Base-by-base conservation (phyloP, 2,888 invertebrate species). In the Chorisops tibialis region DNA sequence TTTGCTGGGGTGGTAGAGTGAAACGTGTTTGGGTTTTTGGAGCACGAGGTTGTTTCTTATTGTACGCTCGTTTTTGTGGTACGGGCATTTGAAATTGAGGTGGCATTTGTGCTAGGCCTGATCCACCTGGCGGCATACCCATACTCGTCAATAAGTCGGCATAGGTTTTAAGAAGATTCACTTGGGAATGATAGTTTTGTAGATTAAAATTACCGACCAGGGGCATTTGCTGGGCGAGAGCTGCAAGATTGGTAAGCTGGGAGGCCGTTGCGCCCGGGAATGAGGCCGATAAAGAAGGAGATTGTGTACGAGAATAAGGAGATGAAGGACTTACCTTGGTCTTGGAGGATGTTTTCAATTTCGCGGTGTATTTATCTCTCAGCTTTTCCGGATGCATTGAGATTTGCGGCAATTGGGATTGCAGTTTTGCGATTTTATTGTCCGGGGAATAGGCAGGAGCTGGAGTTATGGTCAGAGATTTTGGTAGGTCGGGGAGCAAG, bases 391-490 rank as follows among this genome's bases (percentile, higher is more conserved):
- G 59, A 39, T 64, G 47, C 47, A 67, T 18, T 1, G 69, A 64
- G 11, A 67, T 48, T 21, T 59, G 64, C 2, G 66, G 45, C 12
- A 63, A 11, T 6, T 66, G 66, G 6, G 62, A n/a, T 14, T 51
- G 38, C 12, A n/a, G 35, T 45, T 63, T 61, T 4, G 54, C 35
- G 4, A 43, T 16, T 37, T 61, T 61, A n/a, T n/a, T n/a, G 5
- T 68, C 69, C 3, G 63, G 48, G 11, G 52, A 56, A 12, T 50
- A n/a, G 43, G 62, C 61, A n/a, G 68, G 64, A 5, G 71, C 63
- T 24, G 72, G 70, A 9, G 69, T 71, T n/a, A 72, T 71, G 1
- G 70, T 69, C 4, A 72, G 62, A 11, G 71, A 71, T 65, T 72
- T 72, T 7, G 72, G 72, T 39, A 70, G 54, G 38, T 69, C 70